Evolutionary conservation across 2,113 vertebrate genomes (phyloP).

Genomic region (Cervus canadensis): DNA sequence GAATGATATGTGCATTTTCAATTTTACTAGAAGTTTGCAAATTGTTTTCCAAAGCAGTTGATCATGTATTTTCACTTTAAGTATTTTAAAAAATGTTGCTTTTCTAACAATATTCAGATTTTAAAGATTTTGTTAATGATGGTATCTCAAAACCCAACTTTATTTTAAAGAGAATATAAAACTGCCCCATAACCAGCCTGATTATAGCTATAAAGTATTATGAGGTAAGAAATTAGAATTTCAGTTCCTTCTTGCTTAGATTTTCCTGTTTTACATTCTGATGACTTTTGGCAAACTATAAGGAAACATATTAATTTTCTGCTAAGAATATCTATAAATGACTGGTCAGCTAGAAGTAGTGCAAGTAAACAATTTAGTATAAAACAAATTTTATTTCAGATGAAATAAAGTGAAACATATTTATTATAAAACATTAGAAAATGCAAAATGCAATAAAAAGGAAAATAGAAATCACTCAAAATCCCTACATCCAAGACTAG

Average conservation of each 20-base stretch:
- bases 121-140: not conserved
- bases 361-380: not conserved
- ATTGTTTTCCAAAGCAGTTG: not conserved
- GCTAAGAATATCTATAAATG: not conserved
- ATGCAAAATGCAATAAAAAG: not conserved
- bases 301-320: not conserved
- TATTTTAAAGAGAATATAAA: not conserved
- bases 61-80: not conserved
- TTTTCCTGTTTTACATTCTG: not conserved
- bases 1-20: not conserved
- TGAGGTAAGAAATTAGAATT: not conserved
- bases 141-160: not conserved
- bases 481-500: too few species aligned
- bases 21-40: not conserved
- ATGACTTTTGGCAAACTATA: not conserved
- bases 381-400: not conserved
- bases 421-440: not conserved
- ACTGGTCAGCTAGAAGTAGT: not conserved
- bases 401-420: not conserved
- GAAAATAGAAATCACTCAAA: not conserved
- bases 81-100: not conserved
- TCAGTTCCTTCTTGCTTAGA: not conserved
- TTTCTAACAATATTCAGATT: not conserved
- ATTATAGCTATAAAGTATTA: not conserved
- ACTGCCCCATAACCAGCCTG: not conserved